Evolutionary conservation across 2,888 invertebrate genomes (phyloP).

Genomic region (Pantelozetes paolii): DNA sequence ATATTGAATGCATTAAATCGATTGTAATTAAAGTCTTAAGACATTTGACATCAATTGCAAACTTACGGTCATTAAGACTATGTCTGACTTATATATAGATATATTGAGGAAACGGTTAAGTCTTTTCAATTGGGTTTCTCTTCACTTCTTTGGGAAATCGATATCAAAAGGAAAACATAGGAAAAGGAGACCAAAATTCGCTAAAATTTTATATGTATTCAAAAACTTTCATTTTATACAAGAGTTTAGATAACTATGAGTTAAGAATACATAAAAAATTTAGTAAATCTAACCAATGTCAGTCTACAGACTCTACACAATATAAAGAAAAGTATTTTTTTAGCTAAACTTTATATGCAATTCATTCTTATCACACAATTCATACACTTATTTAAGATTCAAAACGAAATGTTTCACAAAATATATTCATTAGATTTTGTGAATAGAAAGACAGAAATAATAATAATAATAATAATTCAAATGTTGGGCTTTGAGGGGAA

Average conservation of each 20-base stretch:
- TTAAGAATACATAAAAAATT: background rate
- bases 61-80: conserved; percentile 25
- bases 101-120: conserved; percentile 6
- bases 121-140: conserved; percentile 1
- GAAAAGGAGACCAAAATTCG: conserved; percentile 6
- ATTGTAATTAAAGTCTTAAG: conserved; percentile 24
- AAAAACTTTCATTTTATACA: conserved; percentile 3
- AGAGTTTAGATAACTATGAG: background rate
- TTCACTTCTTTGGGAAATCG: background rate
- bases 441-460: too few species aligned
- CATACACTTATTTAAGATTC: conserved; percentile 5
- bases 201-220: conserved; percentile 25
- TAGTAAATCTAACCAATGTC: too few species aligned
- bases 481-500: too few species aligned
- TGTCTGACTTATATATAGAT: conserved; percentile 23
- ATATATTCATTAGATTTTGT: conserved; percentile 18
- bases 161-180: background rate
- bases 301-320: too few species aligned
- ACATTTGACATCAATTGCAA: background rate
- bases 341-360: background rate
- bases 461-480: too few species aligned
- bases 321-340: background rate
- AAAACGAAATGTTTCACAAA: background rate
- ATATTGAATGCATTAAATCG: background rate
- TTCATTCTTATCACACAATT: conserved; percentile 15